Evolutionary conservation across 2,888 invertebrate species (phyloP).

Genomic region (Metellina segmentata): DNA sequence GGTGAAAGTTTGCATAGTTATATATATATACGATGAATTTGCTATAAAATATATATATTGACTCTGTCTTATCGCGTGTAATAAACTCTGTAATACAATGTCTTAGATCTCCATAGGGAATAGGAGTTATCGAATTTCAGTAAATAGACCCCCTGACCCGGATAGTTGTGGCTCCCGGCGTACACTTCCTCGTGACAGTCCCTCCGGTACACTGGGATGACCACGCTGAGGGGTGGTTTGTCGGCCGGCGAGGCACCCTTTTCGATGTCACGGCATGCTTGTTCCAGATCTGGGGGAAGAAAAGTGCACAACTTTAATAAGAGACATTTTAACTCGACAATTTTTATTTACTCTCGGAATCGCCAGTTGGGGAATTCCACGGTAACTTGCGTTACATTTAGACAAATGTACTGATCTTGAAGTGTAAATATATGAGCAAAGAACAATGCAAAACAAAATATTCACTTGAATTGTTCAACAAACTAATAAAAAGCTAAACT

Average conservation of each 20-base stretch:
- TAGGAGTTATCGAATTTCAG: constrained; percentile 99
- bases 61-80: constrained; percentile 87
- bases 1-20: constrained; percentile 18
- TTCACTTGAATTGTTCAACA: too few relatives aligned
- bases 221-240: constrained; percentile 88
- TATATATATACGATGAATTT: background rate
- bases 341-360: too few relatives aligned
- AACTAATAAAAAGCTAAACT: too few relatives aligned
- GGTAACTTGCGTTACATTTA: too few relatives aligned
- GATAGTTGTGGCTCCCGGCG: constrained; percentile 98
- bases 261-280: constrained; percentile 50
- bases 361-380: too few relatives aligned
- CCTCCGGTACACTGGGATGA: constrained; percentile 96
- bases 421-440: too few relatives aligned
- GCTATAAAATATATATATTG: too few relatives aligned
- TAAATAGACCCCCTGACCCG: constrained; percentile 97
- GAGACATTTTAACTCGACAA: too few relatives aligned
- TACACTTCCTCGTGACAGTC: constrained; percentile 98
- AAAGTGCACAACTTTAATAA: too few relatives aligned
- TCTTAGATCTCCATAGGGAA: constrained; percentile 99
- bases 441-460: too few relatives aligned
- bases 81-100: constrained; percentile 98
- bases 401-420: too few relatives aligned
- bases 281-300: constrained; percentile 51
- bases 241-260: constrained; percentile 42